Conservation (phyloP, 1,140 invertebrate genomes). For the Periplaneta americana region DNA sequence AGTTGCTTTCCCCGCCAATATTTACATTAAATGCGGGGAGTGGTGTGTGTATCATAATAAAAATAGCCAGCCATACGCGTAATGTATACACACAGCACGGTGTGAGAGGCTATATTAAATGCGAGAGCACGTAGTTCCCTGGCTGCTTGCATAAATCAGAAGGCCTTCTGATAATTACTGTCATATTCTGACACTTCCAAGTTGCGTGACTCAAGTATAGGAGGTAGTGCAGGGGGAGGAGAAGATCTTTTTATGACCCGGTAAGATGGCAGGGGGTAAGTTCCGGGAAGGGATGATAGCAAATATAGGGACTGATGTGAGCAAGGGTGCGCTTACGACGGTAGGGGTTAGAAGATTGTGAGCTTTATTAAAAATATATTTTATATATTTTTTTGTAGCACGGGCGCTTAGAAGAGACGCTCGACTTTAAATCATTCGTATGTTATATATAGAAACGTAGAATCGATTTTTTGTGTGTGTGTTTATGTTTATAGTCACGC, state of each 20-base stretch:
- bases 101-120: background rate
- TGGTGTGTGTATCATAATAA: background rate
- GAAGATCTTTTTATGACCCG: background rate
- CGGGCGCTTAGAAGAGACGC: background rate
- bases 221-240: background rate
- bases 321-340: background rate
- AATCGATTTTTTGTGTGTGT: background rate
- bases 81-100: background rate
- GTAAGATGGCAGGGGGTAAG: background rate
- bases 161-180: conserved; percentile 10
- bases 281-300: background rate
- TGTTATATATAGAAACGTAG: background rate
- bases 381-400: background rate
- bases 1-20: background rate
- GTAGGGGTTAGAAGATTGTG: background rate
- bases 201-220: background rate
- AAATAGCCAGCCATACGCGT: background rate
- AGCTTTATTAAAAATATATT: background rate
- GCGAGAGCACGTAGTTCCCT: background rate
- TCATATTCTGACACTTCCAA: background rate
- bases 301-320: background rate
- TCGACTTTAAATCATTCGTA: background rate
- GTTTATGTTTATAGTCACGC: background rate
- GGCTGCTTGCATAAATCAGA: conserved; percentile 8
- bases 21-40: background rate